phyloP scores from a whole-genome alignment of 1,140 invertebrate species.

The Hycleus phaleratus region DNA sequence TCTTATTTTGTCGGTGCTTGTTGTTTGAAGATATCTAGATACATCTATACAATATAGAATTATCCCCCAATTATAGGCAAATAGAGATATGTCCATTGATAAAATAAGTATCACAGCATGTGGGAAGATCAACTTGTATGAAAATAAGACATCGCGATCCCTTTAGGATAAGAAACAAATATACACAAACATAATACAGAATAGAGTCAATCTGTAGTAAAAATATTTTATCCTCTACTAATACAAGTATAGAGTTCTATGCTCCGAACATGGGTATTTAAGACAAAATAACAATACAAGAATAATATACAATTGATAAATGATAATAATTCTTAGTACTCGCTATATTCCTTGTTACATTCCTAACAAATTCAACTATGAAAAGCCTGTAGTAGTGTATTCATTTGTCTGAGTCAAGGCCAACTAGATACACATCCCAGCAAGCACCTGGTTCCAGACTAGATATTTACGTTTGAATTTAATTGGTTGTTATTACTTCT shows the following conservation, averaged over 20 bases:
- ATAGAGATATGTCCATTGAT: slow-evolving; percentile 25
- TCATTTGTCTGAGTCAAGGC: slow-evolving; percentile 8
- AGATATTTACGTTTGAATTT: slow-evolving; percentile 6
- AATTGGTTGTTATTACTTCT: slow-evolving; percentile 4
- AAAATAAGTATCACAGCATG: slow-evolving; percentile 23
- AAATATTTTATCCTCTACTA: too few relatives aligned
- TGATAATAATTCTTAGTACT: slow-evolving; percentile 8
- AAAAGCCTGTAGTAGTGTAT: slow-evolving; percentile 1
- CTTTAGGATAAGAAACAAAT: slow-evolving; percentile 1
- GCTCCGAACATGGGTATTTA: too few relatives aligned
- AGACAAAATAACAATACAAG: too few relatives aligned
- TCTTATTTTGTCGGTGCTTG: too few relatives aligned
- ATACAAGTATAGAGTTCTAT: too few relatives aligned
- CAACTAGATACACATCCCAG: slow-evolving; percentile 3
- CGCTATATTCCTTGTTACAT: slow-evolving; percentile 7
- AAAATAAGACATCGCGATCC: slow-evolving; percentile 25
- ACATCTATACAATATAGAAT: slow-evolving; percentile 23
- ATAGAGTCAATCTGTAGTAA: too few relatives aligned
- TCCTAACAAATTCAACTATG: slow-evolving; percentile 14
- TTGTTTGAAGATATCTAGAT: slow-evolving; percentile 15
- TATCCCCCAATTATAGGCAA: slow-evolving; percentile 29
- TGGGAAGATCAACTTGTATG: slow-evolving; percentile 23
- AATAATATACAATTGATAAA: too few relatives aligned
- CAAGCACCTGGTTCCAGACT: slow-evolving; percentile 8
- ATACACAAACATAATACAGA: too few relatives aligned